Evolutionary conservation across 2,797 vertebrate genomes (phyloP).

Genomic region (Salmo trutta): DNA sequence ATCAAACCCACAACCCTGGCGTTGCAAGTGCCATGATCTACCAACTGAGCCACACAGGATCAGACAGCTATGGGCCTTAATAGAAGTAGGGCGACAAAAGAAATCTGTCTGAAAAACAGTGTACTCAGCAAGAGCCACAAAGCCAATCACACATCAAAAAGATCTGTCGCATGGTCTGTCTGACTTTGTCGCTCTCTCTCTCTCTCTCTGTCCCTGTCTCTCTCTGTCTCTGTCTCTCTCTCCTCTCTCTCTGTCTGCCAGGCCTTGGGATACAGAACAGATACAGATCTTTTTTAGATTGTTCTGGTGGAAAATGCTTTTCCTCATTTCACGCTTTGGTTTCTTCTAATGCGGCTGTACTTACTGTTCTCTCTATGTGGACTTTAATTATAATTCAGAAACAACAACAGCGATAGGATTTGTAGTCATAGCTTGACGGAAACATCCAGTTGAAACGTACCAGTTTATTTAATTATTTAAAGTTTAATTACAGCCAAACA

Average conservation of each 20-base stretch:
- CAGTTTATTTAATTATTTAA: not conserved
- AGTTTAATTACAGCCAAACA: not conserved
- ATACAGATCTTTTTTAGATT: slow-evolving; percentile 56
- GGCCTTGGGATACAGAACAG: slow-evolving; percentile 11
- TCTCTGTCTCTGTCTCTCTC: slow-evolving; percentile 1
- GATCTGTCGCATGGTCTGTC: not conserved
- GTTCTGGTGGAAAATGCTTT: slow-evolving; percentile 43
- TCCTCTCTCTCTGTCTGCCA: slow-evolving; percentile 9
- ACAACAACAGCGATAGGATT: not conserved
- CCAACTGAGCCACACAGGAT: not conserved
- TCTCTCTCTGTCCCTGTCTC: not conserved
- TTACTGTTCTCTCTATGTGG: not conserved
- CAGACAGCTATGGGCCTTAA: not conserved
- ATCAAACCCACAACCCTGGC: no score
- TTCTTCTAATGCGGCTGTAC: slow-evolving; percentile 3
- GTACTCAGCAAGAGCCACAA: slow-evolving; percentile 18
- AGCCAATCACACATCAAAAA: slow-evolving; percentile 38
- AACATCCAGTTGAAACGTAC: not conserved
- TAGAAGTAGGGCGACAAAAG: not conserved
- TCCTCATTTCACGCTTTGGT: slow-evolving; percentile 51
- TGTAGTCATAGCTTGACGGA: not conserved
- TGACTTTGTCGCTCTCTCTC: not conserved
- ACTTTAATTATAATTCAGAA: not conserved
- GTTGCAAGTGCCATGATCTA: no score
- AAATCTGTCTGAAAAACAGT: not conserved